phyloP scores from a whole-genome alignment of 2,888 invertebrate species.

The Noctua janthe region DNA sequence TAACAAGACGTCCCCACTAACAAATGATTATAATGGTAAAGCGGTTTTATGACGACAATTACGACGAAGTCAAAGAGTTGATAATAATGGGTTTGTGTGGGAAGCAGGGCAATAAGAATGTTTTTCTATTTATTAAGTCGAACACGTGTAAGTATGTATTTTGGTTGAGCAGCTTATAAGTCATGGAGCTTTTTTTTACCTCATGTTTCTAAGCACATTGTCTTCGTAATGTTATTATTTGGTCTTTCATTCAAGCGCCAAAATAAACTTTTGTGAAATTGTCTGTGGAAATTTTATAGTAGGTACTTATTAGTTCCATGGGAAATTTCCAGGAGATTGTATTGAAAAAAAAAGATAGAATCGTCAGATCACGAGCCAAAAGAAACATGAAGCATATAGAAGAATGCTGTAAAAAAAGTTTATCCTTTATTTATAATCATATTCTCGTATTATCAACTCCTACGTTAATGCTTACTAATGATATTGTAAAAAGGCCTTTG shows the following conservation, averaged over 20 bases:
- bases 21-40: neutral
- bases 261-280: neutral
- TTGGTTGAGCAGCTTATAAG: neutral
- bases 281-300: neutral
- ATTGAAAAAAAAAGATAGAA: neutral
- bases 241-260: neutral
- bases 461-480: neutral
- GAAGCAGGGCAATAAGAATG: neutral
- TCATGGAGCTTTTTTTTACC: neutral
- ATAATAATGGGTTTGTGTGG: constrained; percentile 14
- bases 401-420: neutral
- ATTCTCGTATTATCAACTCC: neutral
- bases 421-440: neutral
- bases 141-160: constrained; percentile 27
- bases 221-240: neutral
- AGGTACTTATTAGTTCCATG: neutral
- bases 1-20: neutral
- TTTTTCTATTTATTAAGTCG: neutral
- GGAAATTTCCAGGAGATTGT: neutral
- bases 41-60: constrained; percentile 1
- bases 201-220: neutral
- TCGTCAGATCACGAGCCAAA: neutral
- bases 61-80: constrained; percentile 6
- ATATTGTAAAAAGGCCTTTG: neutral
- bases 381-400: neutral